phyloP scores from a whole-genome alignment of 1,140 invertebrate genomes.

The Trissolcus basalis region DNA sequence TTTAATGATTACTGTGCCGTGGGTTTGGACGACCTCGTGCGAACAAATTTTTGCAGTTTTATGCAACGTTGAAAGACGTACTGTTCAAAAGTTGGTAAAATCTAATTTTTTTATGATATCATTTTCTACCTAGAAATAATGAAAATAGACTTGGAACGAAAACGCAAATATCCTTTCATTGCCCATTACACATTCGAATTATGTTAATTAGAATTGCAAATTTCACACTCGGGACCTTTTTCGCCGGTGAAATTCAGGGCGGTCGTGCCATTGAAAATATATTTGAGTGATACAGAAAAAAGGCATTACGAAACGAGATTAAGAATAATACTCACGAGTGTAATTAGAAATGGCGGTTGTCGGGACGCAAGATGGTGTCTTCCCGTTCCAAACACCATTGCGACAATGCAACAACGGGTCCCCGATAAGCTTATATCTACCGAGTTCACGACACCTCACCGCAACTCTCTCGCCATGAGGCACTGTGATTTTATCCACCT shows the following conservation, averaged over 20 bases:
- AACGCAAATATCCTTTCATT: neutral
- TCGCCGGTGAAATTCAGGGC: no score
- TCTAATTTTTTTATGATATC: no score
- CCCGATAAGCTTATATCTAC: slow-evolving; percentile 87
- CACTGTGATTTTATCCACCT: slow-evolving; percentile 74
- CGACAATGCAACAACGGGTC: slow-evolving; percentile 82
- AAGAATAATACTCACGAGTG: slow-evolving; percentile 79
- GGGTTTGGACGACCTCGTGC: no score
- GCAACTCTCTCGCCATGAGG: slow-evolving; percentile 84
- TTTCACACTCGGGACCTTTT: no score
- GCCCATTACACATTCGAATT: no score
- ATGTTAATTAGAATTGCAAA: no score
- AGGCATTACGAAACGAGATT: no score
- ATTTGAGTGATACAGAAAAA: no score
- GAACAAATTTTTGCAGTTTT: no score
- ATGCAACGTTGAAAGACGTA: no score
- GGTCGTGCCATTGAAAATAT: no score
- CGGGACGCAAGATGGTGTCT: slow-evolving; percentile 85
- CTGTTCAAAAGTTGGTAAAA: no score
- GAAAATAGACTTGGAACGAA: neutral
- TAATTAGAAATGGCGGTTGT: slow-evolving; percentile 90
- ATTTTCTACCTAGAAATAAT: neutral
- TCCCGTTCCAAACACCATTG: slow-evolving; percentile 86
- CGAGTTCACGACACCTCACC: slow-evolving; percentile 85
- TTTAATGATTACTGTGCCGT: slow-evolving; percentile 1